These are phyloP conservation scores for Caprella mutica DNA, from an alignment of 2,888 invertebrate species.

Conservation along the genomic window DNA sequence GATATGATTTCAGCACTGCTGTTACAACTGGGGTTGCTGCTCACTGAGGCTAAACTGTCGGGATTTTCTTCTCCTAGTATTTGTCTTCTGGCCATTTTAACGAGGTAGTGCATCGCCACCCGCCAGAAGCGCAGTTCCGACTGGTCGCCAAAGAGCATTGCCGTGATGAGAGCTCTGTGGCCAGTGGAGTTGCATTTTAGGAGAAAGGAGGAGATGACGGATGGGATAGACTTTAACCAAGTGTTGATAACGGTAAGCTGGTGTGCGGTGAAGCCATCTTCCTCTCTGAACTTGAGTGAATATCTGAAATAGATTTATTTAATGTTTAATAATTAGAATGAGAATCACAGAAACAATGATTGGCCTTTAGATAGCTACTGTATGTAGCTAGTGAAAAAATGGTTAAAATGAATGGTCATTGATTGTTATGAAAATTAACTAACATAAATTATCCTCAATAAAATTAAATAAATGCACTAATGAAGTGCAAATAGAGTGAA, in stretches of 20 bases:
- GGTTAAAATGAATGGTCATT: no score
- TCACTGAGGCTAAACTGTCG: no score
- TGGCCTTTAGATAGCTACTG: no score
- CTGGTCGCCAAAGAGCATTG: conserved; percentile 46
- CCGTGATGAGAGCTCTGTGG: conserved; percentile 43
- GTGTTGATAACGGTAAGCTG: conserved; percentile 33
- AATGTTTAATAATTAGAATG: no score
- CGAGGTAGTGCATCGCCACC: conserved; percentile 39
- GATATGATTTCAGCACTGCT: conserved; percentile 25
- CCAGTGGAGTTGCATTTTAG: conserved; percentile 36
- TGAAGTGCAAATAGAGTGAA: no score
- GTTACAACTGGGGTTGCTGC: conserved; percentile 21
- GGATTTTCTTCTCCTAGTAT: no score
- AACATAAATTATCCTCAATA: no score
- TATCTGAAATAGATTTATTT: no score
- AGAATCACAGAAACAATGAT: no score
- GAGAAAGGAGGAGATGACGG: conserved; percentile 16
- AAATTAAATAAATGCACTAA: no score
- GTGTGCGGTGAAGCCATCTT: conserved; percentile 38
- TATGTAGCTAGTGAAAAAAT: no score
- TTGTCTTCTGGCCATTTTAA: conserved; percentile 34
- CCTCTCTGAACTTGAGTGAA: conserved; percentile 35
- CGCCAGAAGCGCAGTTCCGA: conserved; percentile 47
- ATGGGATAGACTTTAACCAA: conserved; percentile 17
- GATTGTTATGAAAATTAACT: no score